Conservation (phyloP, 64 coral and sea anemone species). For the Actinia tenebrosa region DNA sequence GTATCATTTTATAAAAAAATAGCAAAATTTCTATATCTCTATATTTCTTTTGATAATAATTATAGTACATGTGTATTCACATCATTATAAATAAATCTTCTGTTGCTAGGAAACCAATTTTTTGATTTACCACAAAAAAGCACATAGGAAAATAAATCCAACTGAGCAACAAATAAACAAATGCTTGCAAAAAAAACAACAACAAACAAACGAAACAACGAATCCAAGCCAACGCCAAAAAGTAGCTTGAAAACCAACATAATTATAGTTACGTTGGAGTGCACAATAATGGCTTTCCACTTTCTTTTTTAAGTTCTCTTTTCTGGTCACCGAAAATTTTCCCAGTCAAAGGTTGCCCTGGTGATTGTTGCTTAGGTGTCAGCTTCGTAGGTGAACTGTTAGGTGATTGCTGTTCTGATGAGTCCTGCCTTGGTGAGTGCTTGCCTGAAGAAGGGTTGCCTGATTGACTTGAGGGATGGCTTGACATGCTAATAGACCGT, state of each 20-base stretch:
- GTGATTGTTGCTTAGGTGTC: not conserved
- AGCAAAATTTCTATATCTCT: no score
- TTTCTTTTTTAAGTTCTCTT: not conserved
- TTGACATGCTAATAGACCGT: constrained; percentile 24
- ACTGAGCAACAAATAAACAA: not conserved
- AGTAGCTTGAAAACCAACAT: not conserved
- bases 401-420: not conserved
- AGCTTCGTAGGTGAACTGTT: not conserved
- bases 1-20: no score
- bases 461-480: constrained; percentile 12
- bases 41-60: no score
- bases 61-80: no score
- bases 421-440: not conserved
- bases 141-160: no score
- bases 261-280: not conserved
- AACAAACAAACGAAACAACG: not conserved
- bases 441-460: not conserved
- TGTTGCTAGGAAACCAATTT: no score
- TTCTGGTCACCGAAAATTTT: not conserved
- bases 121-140: no score
- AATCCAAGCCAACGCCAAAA: not conserved
- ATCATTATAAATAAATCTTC: no score
- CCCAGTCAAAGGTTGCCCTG: not conserved
- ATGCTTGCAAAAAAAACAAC: not conserved
- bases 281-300: not conserved